These are phyloP conservation scores for Dusona sp. DNA, from an alignment of 2,888 invertebrate genomes.

Conservation along the genomic window DNA sequence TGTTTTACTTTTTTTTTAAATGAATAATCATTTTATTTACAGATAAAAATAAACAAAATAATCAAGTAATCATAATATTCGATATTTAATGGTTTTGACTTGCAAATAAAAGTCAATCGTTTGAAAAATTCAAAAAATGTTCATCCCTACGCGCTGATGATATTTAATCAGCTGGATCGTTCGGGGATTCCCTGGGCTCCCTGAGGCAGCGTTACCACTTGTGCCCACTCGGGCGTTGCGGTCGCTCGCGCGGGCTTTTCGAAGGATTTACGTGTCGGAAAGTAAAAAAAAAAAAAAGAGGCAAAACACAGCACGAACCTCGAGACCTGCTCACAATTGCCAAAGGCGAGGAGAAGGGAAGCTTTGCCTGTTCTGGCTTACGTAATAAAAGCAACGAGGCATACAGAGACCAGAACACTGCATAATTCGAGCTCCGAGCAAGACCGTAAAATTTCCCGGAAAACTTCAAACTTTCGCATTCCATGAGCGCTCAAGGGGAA, in stretches of 20 bases:
- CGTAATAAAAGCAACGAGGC: slow-evolving; percentile 57
- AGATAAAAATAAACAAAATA: not conserved
- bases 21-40: no score
- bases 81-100: not conserved
- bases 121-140: not conserved
- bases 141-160: not conserved
- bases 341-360: slow-evolving; percentile 15
- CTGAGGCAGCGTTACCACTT: not conserved
- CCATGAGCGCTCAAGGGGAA: slow-evolving; percentile 44
- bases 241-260: not conserved
- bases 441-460: slow-evolving; percentile 72
- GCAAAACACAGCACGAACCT: slow-evolving; percentile 25
- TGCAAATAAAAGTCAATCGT: not conserved
- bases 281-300: slow-evolving; percentile 19
- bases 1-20: not conserved
- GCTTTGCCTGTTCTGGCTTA: slow-evolving; percentile 44
- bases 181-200: not conserved
- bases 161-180: not conserved
- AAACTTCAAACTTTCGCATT: slow-evolving; percentile 72
- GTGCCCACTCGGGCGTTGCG: not conserved
- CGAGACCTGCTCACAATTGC: slow-evolving; percentile 15
- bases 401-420: slow-evolving; percentile 36
- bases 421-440: slow-evolving; percentile 56
- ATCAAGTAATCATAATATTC: not conserved
- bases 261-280: slow-evolving; percentile 27